Evolutionary conservation across 2,797 vertebrate species (phyloP).

Genomic region (Ptychobarbus kaznakovi): DNA sequence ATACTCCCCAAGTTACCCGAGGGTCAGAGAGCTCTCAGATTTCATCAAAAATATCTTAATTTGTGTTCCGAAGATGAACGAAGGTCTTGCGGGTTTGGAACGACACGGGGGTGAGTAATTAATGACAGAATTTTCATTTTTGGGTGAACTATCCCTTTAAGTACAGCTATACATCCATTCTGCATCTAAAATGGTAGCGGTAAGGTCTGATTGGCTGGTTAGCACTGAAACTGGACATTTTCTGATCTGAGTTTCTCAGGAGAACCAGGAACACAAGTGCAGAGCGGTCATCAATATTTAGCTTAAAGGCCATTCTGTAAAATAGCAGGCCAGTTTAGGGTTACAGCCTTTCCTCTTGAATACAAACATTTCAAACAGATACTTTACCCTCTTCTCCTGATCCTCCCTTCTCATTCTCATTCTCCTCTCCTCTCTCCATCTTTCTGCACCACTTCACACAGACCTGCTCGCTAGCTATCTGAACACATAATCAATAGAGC

Average conservation of each 20-base stretch:
- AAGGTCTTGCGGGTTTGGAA: too few species aligned
- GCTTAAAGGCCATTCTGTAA: slow-evolving; percentile 14
- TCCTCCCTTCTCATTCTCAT: slow-evolving; percentile 43
- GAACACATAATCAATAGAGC: slow-evolving; percentile 61
- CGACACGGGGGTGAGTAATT: too few species aligned
- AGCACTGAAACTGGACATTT: not conserved
- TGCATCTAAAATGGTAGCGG: not conserved
- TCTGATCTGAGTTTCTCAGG: not conserved
- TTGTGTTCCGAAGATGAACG: too few species aligned
- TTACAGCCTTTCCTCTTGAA: not conserved
- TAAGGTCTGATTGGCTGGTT: slow-evolving; percentile 5
- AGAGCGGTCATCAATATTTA: not conserved
- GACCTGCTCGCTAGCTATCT: slow-evolving; percentile 35
- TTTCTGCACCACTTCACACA: slow-evolving; percentile 52
- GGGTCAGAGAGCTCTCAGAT: too few species aligned
- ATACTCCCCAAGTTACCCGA: too few species aligned
- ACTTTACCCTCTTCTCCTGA: slow-evolving; percentile 20
- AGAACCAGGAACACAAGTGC: not conserved
- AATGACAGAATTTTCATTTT: too few species aligned
- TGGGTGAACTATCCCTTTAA: not conserved
- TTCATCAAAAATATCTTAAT: too few species aligned
- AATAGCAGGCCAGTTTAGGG: not conserved
- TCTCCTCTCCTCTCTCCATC: slow-evolving; percentile 46
- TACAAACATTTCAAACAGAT: not conserved
- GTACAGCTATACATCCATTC: not conserved